These are phyloP conservation scores for Cheilosia grossa DNA, from an alignment of 2,888 invertebrate genomes.

Conservation along the genomic window DNA sequence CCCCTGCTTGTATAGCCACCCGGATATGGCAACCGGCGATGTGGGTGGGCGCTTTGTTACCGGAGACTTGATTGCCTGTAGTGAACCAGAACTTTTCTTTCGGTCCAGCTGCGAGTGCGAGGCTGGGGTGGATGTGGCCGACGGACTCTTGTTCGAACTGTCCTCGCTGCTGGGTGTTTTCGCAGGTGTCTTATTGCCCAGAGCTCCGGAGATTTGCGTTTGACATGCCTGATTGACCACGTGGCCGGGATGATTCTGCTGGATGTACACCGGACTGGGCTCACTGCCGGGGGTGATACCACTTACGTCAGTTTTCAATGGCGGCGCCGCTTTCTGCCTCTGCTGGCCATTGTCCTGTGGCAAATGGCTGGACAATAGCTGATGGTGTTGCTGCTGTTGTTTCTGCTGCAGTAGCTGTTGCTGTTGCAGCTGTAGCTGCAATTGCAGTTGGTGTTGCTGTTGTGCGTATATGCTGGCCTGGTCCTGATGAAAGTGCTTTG, in stretches of 20 bases:
- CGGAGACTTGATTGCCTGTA: conserved; percentile 90
- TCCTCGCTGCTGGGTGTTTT: conserved; percentile 81
- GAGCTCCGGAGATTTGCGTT: conserved; percentile 80
- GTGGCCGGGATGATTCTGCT: conserved; percentile 83
- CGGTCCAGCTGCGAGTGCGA: conserved; percentile 80
- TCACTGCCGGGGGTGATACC: conserved; percentile 80
- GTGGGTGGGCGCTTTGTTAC: conserved; percentile 92
- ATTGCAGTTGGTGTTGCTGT: conserved; percentile 76
- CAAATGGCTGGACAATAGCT: conserved; percentile 60
- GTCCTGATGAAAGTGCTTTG: conserved; percentile 73
- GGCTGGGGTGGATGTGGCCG: conserved; percentile 61
- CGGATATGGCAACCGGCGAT: conserved; percentile 93
- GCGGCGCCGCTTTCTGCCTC: conserved; percentile 77
- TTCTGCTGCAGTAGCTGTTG: conserved; percentile 78
- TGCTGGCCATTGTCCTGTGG: conserved; percentile 75
- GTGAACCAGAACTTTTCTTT: conserved; percentile 84
- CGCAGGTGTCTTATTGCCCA: conserved; percentile 77
- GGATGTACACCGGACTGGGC: conserved; percentile 82
- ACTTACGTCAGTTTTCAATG: conserved; percentile 77
- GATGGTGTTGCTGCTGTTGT: conserved; percentile 83
- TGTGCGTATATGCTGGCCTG: conserved; percentile 69
- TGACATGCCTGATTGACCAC: conserved; percentile 83
- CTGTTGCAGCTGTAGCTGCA: conserved; percentile 75
- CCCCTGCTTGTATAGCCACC: conserved; percentile 96
- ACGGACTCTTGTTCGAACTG: conserved; percentile 80